Conservation (phyloP, 2,888 invertebrate species). For the Sepioteuthis lessoniana region DNA sequence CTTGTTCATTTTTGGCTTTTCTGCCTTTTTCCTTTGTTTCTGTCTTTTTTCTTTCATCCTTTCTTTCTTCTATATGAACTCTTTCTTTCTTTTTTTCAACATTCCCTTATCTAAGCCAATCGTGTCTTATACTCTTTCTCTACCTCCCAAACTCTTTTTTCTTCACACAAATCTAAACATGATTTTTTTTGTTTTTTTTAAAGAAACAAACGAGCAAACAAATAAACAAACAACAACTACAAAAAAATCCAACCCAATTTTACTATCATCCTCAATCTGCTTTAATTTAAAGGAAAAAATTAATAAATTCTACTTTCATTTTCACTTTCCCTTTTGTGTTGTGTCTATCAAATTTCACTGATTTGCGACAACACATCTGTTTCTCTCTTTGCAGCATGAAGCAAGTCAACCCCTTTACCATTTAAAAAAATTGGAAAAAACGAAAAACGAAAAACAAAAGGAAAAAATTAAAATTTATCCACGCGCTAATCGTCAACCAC, state of each 20-base stretch:
- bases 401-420: neutral
- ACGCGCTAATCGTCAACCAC: neutral
- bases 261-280: neutral
- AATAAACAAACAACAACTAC: neutral
- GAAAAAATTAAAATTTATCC: neutral
- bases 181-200: neutral
- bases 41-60: too few species aligned
- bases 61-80: neutral
- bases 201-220: neutral
- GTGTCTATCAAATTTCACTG: slow-evolving; percentile 33
- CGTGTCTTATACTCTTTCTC: neutral
- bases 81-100: neutral
- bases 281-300: neutral
- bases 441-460: too few species aligned
- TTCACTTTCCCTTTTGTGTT: neutral
- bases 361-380: slow-evolving; percentile 15
- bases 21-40: too few species aligned
- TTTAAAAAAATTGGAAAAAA: neutral
- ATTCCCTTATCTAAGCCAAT: neutral
- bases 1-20: neutral
- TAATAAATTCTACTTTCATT: neutral
- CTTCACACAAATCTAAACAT: neutral
- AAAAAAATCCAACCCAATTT: neutral
- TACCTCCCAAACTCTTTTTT: neutral
- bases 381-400: neutral